phyloP scores from a whole-genome alignment of 1,140 invertebrate species.

The Eubasilissa regina region DNA sequence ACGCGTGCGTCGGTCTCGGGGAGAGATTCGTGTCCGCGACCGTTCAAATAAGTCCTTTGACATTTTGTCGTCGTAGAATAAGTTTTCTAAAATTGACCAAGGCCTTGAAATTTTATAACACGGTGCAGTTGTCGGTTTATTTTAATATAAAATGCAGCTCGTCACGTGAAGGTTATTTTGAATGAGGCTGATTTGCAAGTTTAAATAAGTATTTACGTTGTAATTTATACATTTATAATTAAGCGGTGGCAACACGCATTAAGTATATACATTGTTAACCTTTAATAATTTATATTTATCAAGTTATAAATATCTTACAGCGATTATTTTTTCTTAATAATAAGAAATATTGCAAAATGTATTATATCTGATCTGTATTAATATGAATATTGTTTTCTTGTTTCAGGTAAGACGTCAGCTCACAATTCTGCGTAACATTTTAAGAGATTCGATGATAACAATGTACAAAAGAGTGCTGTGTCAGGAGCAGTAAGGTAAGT shows the following conservation, averaged over 20 bases:
- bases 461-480: too few relatives aligned
- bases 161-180: conserved; percentile 6
- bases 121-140: not conserved
- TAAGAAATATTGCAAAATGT: too few relatives aligned
- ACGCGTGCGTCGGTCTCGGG: not conserved
- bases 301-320: too few relatives aligned
- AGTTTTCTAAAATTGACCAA: conserved; percentile 26
- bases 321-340: too few relatives aligned
- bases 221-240: not conserved
- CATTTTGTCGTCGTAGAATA: not conserved
- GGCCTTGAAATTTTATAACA: conserved; percentile 22
- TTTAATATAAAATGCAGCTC: not conserved
- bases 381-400: conserved; percentile 1
- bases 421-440: too few relatives aligned
- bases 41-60: not conserved
- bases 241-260: not conserved
- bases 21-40: not conserved
- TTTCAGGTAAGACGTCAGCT: conserved; percentile 27
- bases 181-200: not conserved
- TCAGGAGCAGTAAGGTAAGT: too few relatives aligned
- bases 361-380: not conserved
- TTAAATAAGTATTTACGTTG: not conserved
- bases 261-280: not conserved
- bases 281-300: too few relatives aligned
- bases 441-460: too few relatives aligned